Evolutionary conservation across 2,797 vertebrate species (phyloP).

Genomic region (Arvicola amphibius): DNA sequence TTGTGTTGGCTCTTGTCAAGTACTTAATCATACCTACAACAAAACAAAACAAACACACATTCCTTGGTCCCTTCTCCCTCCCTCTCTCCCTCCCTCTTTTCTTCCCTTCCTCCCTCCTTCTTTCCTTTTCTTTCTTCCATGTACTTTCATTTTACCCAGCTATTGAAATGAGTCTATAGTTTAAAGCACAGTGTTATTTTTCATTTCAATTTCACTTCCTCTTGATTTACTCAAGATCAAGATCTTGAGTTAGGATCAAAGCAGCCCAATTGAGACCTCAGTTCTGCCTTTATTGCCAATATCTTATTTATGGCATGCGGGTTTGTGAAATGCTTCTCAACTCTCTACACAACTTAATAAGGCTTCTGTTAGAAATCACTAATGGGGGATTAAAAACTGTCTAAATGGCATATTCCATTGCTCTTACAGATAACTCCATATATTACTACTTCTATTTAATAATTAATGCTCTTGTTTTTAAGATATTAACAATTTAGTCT

Average conservation of each 20-base stretch:
- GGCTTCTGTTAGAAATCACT: conserved; percentile 68
- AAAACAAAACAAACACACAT: background rate
- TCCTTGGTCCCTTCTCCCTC: too few species aligned
- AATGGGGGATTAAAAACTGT: conserved; percentile 61
- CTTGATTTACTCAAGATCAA: conserved; percentile 64
- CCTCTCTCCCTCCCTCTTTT: fast-evolving
- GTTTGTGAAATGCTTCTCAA: conserved; percentile 69
- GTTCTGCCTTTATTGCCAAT: conserved; percentile 73
- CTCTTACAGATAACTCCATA: conserved; percentile 75
- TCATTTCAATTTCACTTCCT: conserved; percentile 60
- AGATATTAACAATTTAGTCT: conserved; percentile 78
- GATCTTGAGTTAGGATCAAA: conserved; percentile 35
- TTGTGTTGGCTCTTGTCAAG: background rate
- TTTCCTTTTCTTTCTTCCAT: background rate
- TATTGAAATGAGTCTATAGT: conserved; percentile 48
- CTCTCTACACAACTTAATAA: conserved; percentile 67
- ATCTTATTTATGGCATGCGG: conserved; percentile 80
- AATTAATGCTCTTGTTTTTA: conserved; percentile 77
- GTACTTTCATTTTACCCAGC: conserved; percentile 35
- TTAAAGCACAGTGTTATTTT: conserved; percentile 50
- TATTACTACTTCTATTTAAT: conserved; percentile 76
- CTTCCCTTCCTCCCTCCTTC: fast-evolving
- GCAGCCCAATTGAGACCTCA: conserved; percentile 68
- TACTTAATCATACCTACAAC: background rate
- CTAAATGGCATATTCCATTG: conserved; percentile 72